phyloP scores from a whole-genome alignment of 2,113 vertebrate genomes.

The Chlamydotis undulata region DNA sequence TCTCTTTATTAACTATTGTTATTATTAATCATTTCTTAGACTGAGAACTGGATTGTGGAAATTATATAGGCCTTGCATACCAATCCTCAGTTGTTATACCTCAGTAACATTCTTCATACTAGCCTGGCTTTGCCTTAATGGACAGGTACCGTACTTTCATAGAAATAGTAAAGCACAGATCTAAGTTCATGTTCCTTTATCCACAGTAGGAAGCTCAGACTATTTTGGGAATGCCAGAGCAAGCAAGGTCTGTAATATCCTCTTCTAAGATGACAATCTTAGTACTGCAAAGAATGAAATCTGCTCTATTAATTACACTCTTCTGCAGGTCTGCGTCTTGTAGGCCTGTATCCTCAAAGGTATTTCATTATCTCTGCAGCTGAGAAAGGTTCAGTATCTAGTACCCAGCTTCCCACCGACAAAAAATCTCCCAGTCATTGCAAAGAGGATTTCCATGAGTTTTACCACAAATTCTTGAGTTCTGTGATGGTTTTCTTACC shows the following conservation, averaged over 20 bases:
- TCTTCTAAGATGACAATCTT: constrained; percentile 12
- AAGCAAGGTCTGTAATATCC: not conserved
- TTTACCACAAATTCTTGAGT: not conserved
- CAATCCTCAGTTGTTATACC: not conserved
- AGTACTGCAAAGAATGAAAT: not conserved
- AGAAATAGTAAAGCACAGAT: not conserved
- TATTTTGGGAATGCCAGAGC: not conserved
- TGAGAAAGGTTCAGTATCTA: not conserved
- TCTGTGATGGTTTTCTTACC: not conserved
- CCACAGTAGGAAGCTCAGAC: not conserved
- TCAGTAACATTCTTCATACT: not conserved
- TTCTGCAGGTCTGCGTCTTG: not conserved
- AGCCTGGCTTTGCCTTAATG: not conserved
- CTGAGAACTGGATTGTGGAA: not conserved
- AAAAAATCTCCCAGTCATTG: not conserved
- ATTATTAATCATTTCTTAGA: not conserved
- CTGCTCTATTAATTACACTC: not conserved
- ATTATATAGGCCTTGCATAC: not conserved
- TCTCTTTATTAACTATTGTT: not conserved
- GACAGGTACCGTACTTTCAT: not conserved
- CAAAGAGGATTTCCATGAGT: not conserved
- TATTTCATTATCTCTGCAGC: not conserved
- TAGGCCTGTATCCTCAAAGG: not conserved
- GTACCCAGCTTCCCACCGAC: not conserved
- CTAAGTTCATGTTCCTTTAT: not conserved